Percentiles rank a stretch among this genome's conserved stretches.
Evolutionary conservation across 1,140 invertebrate genomes (phyloP).

Genomic region (Cyphomyrmex costatus): DNA sequence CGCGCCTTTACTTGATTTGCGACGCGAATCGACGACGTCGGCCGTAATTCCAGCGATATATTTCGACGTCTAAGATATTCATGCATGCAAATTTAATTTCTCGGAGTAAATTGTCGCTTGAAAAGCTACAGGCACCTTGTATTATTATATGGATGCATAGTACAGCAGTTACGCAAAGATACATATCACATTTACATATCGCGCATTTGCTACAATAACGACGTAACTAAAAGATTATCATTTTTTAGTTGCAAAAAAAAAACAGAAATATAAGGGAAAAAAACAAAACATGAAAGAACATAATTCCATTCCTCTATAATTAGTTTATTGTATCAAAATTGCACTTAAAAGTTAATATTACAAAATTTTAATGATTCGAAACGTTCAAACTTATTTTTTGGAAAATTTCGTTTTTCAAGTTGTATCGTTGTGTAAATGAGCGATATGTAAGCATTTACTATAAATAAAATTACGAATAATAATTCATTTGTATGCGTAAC

Average conservation of each 20-base stretch:
- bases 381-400: too few relatives aligned
- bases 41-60: conserved; percentile 36
- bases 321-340: too few relatives aligned
- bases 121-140: neutral
- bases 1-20: conserved; percentile 48
- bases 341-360: too few relatives aligned
- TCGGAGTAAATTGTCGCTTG: conserved; percentile 44
- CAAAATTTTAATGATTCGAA: too few relatives aligned
- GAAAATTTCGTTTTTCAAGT: too few relatives aligned
- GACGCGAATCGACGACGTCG: conserved; percentile 24
- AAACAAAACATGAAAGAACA: too few relatives aligned
- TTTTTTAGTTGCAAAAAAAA: too few relatives aligned
- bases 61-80: conserved; percentile 50
- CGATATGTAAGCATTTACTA: neutral
- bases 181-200: neutral
- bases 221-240: too few relatives aligned
- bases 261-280: too few relatives aligned
- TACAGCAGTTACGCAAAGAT: neutral
- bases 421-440: too few relatives aligned
- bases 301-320: too few relatives aligned
- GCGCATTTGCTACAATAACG: too few relatives aligned
- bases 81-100: conserved; percentile 52
- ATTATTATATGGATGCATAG: neutral
- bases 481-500: neutral
- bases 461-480: neutral